Percentiles rank a stretch among this genome's conserved stretches.
These are phyloP conservation scores for Drosophila murphyi DNA, from an alignment of 1,140 invertebrate genomes.

Conservation along the genomic window DNA sequence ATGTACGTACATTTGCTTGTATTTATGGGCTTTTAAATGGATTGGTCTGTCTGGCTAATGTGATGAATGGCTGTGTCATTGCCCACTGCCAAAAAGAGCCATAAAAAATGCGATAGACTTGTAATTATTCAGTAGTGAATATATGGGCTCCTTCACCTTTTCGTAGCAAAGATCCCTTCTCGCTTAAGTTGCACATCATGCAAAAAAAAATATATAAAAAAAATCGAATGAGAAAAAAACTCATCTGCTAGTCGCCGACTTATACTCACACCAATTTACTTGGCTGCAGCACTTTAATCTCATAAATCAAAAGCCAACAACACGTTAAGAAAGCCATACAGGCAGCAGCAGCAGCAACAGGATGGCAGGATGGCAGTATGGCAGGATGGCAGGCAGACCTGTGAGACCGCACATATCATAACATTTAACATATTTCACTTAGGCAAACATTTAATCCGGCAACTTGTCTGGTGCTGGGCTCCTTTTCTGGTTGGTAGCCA, in stretches of 20 bases:
- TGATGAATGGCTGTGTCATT: conserved; percentile 61
- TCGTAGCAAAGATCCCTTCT: neutral
- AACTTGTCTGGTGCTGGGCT: conserved; percentile 49
- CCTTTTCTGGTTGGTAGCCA: neutral
- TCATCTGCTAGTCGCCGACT: neutral
- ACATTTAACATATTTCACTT: conserved; percentile 82
- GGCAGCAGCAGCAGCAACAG: conserved; percentile 19
- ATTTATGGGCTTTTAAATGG: conserved; percentile 66
- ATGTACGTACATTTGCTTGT: conserved; percentile 7
- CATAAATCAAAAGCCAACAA: conserved; percentile 68
- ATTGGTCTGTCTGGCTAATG: conserved; percentile 67
- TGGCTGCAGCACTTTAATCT: conserved; percentile 55
- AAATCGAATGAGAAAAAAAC: conserved; percentile 3
- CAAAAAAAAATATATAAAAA: too few relatives aligned
- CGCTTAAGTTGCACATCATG: conserved; percentile 38
- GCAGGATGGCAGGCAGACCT: neutral
- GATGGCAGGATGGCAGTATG: conserved; percentile 3
- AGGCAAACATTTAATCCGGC: conserved; percentile 74
- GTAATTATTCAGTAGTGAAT: conserved; percentile 50
- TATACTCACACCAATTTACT: neutral
- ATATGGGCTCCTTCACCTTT: neutral
- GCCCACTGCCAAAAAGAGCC: conserved; percentile 5
- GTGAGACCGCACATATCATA: conserved; percentile 66
- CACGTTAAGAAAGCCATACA: conserved; percentile 13
- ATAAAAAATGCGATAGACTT: conserved; percentile 22